Evolutionary conservation across 2,113 vertebrate genomes (phyloP).

Genomic region (Noturus placidus): DNA sequence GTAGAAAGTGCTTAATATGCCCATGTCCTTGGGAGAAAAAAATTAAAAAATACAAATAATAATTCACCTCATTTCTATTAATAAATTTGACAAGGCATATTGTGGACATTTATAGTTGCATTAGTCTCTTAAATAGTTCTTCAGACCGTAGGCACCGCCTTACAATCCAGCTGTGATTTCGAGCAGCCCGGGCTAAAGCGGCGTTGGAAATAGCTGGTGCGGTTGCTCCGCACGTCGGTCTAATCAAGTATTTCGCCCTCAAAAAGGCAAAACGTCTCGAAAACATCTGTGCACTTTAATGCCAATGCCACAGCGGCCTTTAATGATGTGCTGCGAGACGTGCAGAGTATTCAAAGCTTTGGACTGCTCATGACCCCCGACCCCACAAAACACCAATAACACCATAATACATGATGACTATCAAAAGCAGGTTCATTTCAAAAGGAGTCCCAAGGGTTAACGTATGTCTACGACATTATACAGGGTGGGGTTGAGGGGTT

Average conservation of each 20-base stretch:
- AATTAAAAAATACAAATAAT: too few species aligned
- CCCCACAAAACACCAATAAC: not conserved
- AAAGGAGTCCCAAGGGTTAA: not conserved
- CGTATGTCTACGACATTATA: not conserved
- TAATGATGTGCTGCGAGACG: not conserved
- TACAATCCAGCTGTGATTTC: slow-evolving; percentile 1
- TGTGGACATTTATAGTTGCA: slow-evolving; percentile 29
- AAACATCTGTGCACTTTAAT: slow-evolving; percentile 22
- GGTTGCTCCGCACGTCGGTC: slow-evolving; percentile 25
- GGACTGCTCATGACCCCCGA: not conserved
- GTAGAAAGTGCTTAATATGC: not conserved
- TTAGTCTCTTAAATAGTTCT: slow-evolving; percentile 30
- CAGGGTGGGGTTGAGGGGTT: too few species aligned
- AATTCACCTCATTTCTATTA: slow-evolving; percentile 9
- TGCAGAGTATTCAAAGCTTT: slow-evolving; percentile 12
- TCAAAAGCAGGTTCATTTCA: slow-evolving; percentile 13
- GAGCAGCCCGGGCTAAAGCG: not conserved
- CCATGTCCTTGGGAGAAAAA: not conserved
- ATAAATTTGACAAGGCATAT: slow-evolving; percentile 31
- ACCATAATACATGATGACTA: not conserved
- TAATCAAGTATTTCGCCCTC: slow-evolving; percentile 47
- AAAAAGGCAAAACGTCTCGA: slow-evolving; percentile 37
- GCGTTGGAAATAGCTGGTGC: slow-evolving; percentile 41
- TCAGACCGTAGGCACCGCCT: slow-evolving; percentile 33
- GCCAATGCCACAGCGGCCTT: slow-evolving; percentile 42